A percentile compares a stretch with the other conserved stretches of the same genome.
phyloP scores from a whole-genome alignment of 2,797 vertebrate genomes.

The Linurgus olivaceus region DNA sequence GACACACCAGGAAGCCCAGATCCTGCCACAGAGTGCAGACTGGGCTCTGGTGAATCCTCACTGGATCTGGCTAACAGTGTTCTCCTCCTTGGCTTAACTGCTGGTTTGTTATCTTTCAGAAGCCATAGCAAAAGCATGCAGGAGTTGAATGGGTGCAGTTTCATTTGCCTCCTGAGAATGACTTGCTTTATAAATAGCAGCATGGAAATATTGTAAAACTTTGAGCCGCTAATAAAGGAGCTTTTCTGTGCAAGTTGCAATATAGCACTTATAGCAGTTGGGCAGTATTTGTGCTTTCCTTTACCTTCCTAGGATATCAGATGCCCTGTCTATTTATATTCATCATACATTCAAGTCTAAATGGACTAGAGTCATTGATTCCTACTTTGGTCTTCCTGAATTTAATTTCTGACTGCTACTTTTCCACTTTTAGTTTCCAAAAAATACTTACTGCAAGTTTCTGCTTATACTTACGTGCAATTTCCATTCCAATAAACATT shows the following conservation, averaged over 20 bases:
- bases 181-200: not conserved
- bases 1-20: not conserved
- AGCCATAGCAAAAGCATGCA: not conserved
- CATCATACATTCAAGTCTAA: not conserved
- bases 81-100: not conserved
- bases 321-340: not conserved
- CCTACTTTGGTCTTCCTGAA: conserved; percentile 1
- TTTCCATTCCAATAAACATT: conserved; percentile 43
- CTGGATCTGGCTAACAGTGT: not conserved
- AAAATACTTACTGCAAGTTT: not conserved
- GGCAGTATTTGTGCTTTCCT: not conserved
- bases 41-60: not conserved
- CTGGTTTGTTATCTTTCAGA: not conserved
- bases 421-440: conserved; percentile 43
- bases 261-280: not conserved
- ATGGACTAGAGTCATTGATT: not conserved
- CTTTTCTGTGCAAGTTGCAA: not conserved
- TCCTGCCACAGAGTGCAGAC: not conserved
- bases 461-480: conserved; percentile 1
- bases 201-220: not conserved
- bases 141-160: not conserved
- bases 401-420: conserved; percentile 41
- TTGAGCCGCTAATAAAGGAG: not conserved
- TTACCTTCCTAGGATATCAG: not conserved
- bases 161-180: not conserved